These are phyloP conservation scores for Rhopilema esculentum DNA, from an alignment of 30 jellyfish, hydroid and myxozoan genomes.

Conservation along the genomic window DNA sequence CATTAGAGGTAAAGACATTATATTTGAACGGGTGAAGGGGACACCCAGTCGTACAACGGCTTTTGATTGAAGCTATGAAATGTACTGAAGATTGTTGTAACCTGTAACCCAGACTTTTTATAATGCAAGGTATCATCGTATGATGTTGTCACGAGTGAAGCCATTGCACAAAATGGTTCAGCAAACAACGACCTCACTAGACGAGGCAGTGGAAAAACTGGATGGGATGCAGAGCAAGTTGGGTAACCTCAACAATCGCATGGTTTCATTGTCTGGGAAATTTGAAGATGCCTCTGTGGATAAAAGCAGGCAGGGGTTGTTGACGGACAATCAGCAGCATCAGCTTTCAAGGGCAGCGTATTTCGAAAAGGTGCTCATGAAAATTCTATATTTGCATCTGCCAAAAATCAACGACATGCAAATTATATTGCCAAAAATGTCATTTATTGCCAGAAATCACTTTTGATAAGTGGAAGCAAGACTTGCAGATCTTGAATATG, in stretches of 20 bases:
- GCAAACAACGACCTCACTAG: conserved; percentile 65
- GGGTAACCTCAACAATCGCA: conserved; percentile 64
- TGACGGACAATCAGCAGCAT: conserved; percentile 63
- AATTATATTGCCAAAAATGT: not conserved
- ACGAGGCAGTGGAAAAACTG: conserved; percentile 68
- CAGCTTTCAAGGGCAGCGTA: conserved; percentile 70
- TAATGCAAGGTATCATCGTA: conserved; percentile 67
- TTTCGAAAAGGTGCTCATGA: conserved; percentile 64
- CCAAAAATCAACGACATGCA: not conserved
- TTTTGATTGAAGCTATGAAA: not conserved
- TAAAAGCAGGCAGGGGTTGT: conserved; percentile 67
- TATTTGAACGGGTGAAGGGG: too few species aligned
- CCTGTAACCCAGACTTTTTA: not conserved
- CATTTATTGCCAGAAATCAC: too few species aligned
- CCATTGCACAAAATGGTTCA: conserved; percentile 79
- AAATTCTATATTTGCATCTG: not conserved
- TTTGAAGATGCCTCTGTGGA: conserved; percentile 91
- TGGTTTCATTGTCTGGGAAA: conserved; percentile 70
- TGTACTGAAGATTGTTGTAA: too few species aligned
- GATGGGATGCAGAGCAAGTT: conserved; percentile 80
- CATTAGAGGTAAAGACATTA: too few species aligned
- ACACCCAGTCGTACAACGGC: not conserved
- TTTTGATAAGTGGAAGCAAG: too few species aligned
- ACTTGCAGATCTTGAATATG: too few species aligned
- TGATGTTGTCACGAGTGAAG: conserved; percentile 83